Conservation (phyloP, 2,113 vertebrate species). For the Fregata magnificens region DNA sequence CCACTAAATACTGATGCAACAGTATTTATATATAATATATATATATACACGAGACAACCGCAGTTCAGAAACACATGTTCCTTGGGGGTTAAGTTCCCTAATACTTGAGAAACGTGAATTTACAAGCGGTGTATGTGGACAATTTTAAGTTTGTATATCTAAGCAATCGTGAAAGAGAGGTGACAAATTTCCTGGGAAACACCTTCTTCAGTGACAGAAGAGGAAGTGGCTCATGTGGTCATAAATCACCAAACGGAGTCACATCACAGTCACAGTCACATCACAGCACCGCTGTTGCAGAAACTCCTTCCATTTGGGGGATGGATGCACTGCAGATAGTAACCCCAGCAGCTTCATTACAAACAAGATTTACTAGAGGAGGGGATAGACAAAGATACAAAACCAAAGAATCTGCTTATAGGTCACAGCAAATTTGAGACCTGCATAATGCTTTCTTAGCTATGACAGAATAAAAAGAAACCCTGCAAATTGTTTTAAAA, state of each 20-base stretch:
- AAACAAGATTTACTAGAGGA: background rate
- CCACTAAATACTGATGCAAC: background rate
- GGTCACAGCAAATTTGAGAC: background rate
- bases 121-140: background rate
- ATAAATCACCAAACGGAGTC: background rate
- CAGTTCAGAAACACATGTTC: background rate
- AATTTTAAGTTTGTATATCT: background rate
- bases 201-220: background rate
- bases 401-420: background rate
- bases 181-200: background rate
- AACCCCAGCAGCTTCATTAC: background rate
- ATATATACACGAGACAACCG: fast-evolving
- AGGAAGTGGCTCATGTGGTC: background rate
- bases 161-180: background rate
- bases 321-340: background rate
- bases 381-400: background rate
- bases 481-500: background rate
- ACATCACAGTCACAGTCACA: background rate
- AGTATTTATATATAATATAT: too few species aligned
- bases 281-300: background rate
- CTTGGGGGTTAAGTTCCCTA: background rate
- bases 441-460: background rate
- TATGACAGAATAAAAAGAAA: background rate
- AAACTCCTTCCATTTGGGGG: background rate
- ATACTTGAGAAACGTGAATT: background rate